A percentile compares a stretch with the other conserved stretches of the same genome.
phyloP scores from a whole-genome alignment of 2,797 vertebrate species.

The Hemitrygon akajei region DNA sequence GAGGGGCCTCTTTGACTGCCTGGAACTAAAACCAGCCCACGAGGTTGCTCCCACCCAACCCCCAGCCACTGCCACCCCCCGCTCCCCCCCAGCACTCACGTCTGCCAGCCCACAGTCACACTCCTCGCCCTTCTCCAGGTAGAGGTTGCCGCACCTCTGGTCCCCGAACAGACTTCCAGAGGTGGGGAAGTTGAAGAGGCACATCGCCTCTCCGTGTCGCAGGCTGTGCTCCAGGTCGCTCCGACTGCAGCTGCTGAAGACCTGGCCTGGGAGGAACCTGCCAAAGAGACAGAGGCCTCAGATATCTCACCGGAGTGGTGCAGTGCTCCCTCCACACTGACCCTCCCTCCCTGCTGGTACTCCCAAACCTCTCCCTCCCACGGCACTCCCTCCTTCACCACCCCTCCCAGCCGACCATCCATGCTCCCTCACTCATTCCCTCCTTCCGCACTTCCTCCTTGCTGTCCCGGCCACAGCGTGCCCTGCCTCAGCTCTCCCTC shows the following conservation, averaged over 20 bases:
- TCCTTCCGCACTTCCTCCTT: too few relatives aligned
- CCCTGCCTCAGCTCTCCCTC: too few relatives aligned
- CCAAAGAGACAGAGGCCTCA: background rate
- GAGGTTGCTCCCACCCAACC: background rate
- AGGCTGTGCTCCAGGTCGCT: constrained; percentile 71
- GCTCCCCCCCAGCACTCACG: constrained; percentile 48
- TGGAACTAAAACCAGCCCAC: too few relatives aligned
- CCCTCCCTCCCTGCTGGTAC: too few relatives aligned
- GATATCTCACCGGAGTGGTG: too few relatives aligned
- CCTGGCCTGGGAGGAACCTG: constrained; percentile 79
- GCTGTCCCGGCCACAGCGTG: too few relatives aligned
- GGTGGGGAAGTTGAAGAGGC: constrained; percentile 71
- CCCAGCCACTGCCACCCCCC: background rate
- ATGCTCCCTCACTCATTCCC: too few relatives aligned
- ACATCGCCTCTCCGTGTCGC: constrained; percentile 66
- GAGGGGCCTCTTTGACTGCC: too few relatives aligned
- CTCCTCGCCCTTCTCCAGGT: constrained; percentile 70
- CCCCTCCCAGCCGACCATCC: too few relatives aligned
- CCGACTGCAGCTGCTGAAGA: constrained; percentile 85
- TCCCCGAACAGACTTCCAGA: constrained; percentile 55
- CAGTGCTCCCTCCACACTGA: too few relatives aligned
- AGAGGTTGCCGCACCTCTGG: constrained; percentile 69
- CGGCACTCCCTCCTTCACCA: background rate
- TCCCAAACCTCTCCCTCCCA: too few relatives aligned
- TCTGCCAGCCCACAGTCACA: constrained; percentile 77